A percentile compares a stretch with the other conserved stretches of the same genome.
These are phyloP conservation scores for Coranthus polyacanthus DNA, from an alignment of 2,797 vertebrate genomes.

Conservation along the genomic window DNA sequence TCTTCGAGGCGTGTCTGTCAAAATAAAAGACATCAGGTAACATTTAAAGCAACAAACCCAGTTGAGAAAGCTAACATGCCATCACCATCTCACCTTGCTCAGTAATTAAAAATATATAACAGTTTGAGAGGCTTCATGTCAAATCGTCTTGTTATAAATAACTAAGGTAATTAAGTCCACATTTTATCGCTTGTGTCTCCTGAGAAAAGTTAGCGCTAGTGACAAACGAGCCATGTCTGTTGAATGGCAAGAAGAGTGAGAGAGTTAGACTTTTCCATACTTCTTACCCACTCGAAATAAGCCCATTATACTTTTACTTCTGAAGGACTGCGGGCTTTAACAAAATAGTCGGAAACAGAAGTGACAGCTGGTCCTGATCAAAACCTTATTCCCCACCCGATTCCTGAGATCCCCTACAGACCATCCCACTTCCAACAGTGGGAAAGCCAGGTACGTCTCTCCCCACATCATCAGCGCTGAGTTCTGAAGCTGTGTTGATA, in stretches of 20 bases:
- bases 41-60: too few relatives aligned
- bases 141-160: constrained; percentile 9
- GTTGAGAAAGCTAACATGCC: background rate
- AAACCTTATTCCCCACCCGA: constrained; percentile 77
- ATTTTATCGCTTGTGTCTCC: constrained; percentile 16
- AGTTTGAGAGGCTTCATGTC: background rate
- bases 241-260: constrained; percentile 51
- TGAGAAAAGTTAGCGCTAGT: constrained; percentile 21
- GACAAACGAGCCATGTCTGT: constrained; percentile 34
- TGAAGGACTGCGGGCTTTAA: constrained; percentile 63
- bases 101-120: constrained; percentile 6
- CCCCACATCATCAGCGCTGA: constrained; percentile 64
- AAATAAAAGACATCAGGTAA: too few relatives aligned
- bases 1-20: too few relatives aligned
- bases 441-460: constrained; percentile 70
- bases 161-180: constrained; percentile 16
- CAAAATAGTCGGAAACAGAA: constrained; percentile 73
- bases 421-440: constrained; percentile 71
- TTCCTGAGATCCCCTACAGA: constrained; percentile 77
- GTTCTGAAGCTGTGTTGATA: constrained; percentile 75
- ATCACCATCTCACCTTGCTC: constrained; percentile 1
- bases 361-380: constrained; percentile 86
- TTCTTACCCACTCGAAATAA: constrained; percentile 45
- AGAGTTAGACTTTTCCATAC: constrained; percentile 70
- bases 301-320: constrained; percentile 55